Percentiles rank a stretch among this genome's conserved stretches.
These are phyloP conservation scores for Leucania comma DNA, from an alignment of 2,888 invertebrate species.

Conservation along the genomic window DNA sequence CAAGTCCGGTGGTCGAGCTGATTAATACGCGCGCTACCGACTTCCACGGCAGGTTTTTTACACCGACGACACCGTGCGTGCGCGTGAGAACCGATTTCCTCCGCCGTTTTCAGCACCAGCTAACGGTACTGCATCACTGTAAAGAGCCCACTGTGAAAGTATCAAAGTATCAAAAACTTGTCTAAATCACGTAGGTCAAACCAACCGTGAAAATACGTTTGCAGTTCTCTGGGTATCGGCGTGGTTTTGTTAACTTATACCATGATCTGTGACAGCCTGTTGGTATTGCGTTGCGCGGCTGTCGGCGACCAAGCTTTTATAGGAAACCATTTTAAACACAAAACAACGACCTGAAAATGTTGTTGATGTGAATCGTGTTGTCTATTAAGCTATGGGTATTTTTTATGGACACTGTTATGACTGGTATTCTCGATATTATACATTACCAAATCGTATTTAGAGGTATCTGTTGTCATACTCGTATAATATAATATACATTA, in stretches of 20 bases:
- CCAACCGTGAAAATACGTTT: slow-evolving; percentile 66
- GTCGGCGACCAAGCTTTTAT: slow-evolving; percentile 34
- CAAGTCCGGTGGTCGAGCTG: slow-evolving; percentile 73
- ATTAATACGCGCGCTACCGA: slow-evolving; percentile 84
- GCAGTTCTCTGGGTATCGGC: slow-evolving; percentile 47
- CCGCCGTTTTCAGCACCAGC: slow-evolving; percentile 59
- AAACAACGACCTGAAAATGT: slow-evolving; percentile 20
- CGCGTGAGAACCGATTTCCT: slow-evolving; percentile 86
- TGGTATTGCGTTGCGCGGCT: slow-evolving; percentile 53
- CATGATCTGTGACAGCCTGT: slow-evolving; percentile 49
- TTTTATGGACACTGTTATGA: not conserved
- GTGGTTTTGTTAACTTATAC: slow-evolving; percentile 55
- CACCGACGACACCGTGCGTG: slow-evolving; percentile 76
- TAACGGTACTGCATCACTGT: slow-evolving; percentile 65
- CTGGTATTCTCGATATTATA: not conserved
- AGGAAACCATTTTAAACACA: slow-evolving; percentile 12
- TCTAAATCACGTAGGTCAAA: slow-evolving; percentile 55
- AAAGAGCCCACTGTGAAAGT: slow-evolving; percentile 63
- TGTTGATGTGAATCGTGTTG: slow-evolving; percentile 13
- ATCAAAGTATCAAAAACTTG: slow-evolving; percentile 60
- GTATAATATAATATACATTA: too few relatives aligned
- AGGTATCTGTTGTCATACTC: too few relatives aligned
- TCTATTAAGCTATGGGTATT: not conserved
- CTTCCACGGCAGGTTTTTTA: slow-evolving; percentile 74
- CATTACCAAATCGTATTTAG: too few relatives aligned